These are phyloP conservation scores for Holothuria scabra DNA, from an alignment of 53 echinoderm and acorn worm species.

Conservation along the genomic window DNA sequence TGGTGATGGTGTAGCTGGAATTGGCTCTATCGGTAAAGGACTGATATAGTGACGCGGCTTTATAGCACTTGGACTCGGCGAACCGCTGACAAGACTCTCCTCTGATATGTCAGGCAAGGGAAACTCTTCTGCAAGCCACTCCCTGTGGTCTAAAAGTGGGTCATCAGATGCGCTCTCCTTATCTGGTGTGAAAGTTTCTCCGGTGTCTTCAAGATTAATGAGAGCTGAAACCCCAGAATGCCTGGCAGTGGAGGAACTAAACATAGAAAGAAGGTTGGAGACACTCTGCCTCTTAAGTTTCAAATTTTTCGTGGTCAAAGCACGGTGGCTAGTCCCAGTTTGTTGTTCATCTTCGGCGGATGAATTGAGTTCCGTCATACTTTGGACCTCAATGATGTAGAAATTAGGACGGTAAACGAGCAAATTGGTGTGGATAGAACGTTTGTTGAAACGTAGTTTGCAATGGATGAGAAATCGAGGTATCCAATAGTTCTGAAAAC, in stretches of 20 bases:
- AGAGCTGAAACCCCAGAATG: conserved; percentile 80
- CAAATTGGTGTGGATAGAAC: conserved; percentile 26
- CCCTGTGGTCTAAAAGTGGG: conserved; percentile 33
- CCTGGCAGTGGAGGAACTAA: conserved; percentile 80
- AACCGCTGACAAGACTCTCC: conserved; percentile 56
- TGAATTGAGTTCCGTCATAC: conserved; percentile 73
- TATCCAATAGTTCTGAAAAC: conserved; percentile 88
- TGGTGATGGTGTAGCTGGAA: conserved; percentile 11
- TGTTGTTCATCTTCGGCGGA: conserved; percentile 5
- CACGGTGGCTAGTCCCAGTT: conserved; percentile 17
- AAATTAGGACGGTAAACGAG: conserved; percentile 73
- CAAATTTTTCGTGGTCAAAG: conserved; percentile 56
- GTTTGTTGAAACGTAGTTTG: conserved; percentile 67
- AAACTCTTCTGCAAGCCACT: conserved; percentile 87
- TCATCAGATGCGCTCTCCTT: conserved; percentile 44
- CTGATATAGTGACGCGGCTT: neutral
- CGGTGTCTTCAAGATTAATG: conserved; percentile 88
- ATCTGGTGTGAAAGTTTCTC: conserved; percentile 53
- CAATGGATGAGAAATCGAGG: conserved; percentile 87
- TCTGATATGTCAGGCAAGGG: conserved; percentile 89
- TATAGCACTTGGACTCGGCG: conserved; percentile 35
- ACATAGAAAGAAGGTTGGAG: conserved; percentile 92
- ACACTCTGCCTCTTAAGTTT: conserved; percentile 81
- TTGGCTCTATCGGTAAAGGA: conserved; percentile 15
- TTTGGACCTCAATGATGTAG: conserved; percentile 77